Conservation (phyloP, 2,888 invertebrate genomes). For the Eulithis prunata region DNA sequence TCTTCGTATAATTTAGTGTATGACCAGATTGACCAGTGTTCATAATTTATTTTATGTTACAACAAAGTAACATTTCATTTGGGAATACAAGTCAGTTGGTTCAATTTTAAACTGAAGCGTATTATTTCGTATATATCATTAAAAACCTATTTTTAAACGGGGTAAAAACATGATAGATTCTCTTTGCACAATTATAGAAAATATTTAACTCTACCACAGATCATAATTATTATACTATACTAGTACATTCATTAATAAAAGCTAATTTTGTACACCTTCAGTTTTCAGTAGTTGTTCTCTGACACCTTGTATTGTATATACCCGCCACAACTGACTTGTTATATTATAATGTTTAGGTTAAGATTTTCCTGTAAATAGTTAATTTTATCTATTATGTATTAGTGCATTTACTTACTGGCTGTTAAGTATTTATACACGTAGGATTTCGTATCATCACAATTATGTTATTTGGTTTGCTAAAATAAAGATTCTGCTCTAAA, state of each 20-base stretch:
- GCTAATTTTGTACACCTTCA: no score
- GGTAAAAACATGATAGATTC: no score
- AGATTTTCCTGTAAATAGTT: slow-evolving; percentile 68
- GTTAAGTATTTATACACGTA: slow-evolving; percentile 74
- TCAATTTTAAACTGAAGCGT: not conserved
- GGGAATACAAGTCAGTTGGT: slow-evolving; percentile 11
- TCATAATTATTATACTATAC: no score
- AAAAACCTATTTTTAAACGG: no score
- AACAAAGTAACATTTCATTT: slow-evolving; percentile 32
- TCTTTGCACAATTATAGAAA: no score
- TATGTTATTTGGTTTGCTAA: slow-evolving; percentile 57
- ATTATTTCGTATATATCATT: no score
- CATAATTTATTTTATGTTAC: slow-evolving; percentile 70
- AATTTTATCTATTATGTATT: slow-evolving; percentile 64
- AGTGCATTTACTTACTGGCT: slow-evolving; percentile 80
- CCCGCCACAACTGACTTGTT: slow-evolving; percentile 3
- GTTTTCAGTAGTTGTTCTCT: no score
- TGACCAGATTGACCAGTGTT: slow-evolving; percentile 58
- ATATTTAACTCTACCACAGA: no score
- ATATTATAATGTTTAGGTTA: slow-evolving; percentile 4
- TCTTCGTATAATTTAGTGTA: slow-evolving; percentile 54
- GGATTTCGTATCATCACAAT: slow-evolving; percentile 60
- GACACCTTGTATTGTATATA: no score
- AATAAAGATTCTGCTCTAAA: slow-evolving; percentile 52
- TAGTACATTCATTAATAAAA: no score